These are phyloP conservation scores for Pyxicephalus adspersus DNA, from an alignment of 2,113 vertebrate species.

Conservation along the genomic window DNA sequence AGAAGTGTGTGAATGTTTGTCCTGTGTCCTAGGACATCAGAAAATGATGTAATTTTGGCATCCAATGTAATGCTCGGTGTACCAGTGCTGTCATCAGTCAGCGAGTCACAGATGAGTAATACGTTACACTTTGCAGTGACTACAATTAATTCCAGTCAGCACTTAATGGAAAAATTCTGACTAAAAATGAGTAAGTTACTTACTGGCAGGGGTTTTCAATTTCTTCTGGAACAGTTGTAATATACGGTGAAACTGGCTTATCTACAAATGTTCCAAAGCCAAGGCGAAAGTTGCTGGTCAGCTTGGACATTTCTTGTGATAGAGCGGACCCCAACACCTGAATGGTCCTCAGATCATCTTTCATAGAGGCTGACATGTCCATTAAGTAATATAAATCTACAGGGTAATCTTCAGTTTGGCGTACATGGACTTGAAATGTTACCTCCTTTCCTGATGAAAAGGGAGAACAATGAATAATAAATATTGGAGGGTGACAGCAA, in stretches of 20 bases:
- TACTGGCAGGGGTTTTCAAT: conserved; percentile 93
- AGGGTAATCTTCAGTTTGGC: conserved; percentile 91
- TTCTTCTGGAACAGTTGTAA: conserved; percentile 84
- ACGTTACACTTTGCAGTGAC: neutral
- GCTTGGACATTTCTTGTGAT: conserved; percentile 90
- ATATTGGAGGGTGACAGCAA: neutral
- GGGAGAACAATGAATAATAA: neutral
- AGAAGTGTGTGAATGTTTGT: neutral
- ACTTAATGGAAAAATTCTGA: conserved; percentile 6
- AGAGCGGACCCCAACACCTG: conserved; percentile 88
- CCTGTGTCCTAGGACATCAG: neutral
- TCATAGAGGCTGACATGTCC: conserved; percentile 97
- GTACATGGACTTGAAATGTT: conserved; percentile 88
- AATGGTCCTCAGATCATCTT: conserved; percentile 88
- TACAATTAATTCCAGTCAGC: conserved; percentile 6
- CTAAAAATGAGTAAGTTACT: conserved; percentile 54
- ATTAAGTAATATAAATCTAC: conserved; percentile 98
- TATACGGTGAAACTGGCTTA: conserved; percentile 93
- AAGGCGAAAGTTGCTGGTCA: conserved; percentile 94
- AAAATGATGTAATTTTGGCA: neutral
- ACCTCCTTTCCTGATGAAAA: conserved; percentile 75
- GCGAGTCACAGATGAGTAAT: conserved; percentile 13
- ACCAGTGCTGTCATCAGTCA: neutral
- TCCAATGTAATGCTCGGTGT: neutral
- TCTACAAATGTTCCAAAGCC: conserved; percentile 98